Evolutionary conservation across 2,113 vertebrate species (phyloP).

Genomic region (Gallinago undulata): DNA sequence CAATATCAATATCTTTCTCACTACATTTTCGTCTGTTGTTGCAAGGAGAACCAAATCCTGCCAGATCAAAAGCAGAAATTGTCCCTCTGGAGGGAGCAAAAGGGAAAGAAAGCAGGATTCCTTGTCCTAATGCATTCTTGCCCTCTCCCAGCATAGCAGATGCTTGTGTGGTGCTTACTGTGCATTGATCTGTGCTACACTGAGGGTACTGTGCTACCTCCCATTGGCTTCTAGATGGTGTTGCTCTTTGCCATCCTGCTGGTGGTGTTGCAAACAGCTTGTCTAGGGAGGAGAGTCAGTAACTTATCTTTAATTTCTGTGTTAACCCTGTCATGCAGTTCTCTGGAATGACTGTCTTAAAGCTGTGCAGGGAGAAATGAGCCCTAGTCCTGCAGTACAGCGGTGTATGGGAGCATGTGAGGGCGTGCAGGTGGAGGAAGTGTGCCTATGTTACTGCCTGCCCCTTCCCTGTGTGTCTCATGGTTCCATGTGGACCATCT

Average conservation of each 20-base stretch:
- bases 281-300: background rate
- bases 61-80: background rate
- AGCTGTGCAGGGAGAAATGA: background rate
- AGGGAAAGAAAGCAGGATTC: background rate
- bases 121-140: background rate
- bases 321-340: background rate
- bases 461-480: fast-evolving
- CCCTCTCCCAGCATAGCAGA: background rate
- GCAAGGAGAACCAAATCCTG: background rate
- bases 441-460: background rate
- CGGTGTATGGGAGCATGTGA: fast-evolving
- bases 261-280: background rate
- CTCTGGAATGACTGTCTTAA: background rate
- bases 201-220: background rate
- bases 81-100: background rate
- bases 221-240: background rate
- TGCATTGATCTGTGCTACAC: fast-evolving
- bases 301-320: background rate
- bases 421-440: background rate
- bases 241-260: background rate
- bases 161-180: fast-evolving
- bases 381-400: background rate
- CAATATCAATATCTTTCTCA: background rate
- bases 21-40: background rate
- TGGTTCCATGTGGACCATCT: background rate